Percentiles rank a stretch among this genome's conserved stretches.
Conservation (phyloP, 2,888 invertebrate genomes). For the Hypena proboscidalis region DNA sequence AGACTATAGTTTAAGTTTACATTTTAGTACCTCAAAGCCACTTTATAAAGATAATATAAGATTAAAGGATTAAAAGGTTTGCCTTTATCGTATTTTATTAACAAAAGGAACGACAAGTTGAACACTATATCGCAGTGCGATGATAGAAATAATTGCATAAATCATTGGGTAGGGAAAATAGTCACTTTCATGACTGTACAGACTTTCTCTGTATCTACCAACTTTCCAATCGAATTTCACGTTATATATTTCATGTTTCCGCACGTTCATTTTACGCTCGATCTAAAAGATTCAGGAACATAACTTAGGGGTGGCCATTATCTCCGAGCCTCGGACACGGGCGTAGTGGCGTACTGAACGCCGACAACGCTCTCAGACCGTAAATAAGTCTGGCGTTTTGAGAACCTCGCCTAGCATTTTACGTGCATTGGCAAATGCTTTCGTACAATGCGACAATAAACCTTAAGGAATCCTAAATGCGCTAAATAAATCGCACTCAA, state of each 20-base stretch:
- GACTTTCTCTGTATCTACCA: not conserved
- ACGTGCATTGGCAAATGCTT: conserved; percentile 84
- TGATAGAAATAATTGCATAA: too few species aligned
- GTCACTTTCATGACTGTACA: too few species aligned
- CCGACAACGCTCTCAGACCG: conserved; percentile 58
- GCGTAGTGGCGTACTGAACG: conserved; percentile 39
- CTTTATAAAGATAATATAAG: too few species aligned
- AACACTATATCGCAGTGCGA: too few species aligned
- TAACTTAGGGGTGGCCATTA: conserved; percentile 47
- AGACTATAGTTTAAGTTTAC: too few species aligned
- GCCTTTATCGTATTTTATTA: too few species aligned
- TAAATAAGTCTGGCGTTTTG: conserved; percentile 82
- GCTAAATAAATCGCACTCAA: conserved; percentile 59
- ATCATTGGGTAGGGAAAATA: too few species aligned
- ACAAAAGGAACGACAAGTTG: too few species aligned
- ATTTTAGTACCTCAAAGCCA: too few species aligned
- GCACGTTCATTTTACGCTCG: conserved; percentile 20
- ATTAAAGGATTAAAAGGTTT: too few species aligned
- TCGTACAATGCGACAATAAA: conserved; percentile 81
- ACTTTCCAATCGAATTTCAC: conserved; percentile 15
- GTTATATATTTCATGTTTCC: conserved; percentile 5
- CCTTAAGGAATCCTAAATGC: conserved; percentile 64
- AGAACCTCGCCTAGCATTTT: conserved; percentile 80
- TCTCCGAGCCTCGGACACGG: conserved; percentile 41
- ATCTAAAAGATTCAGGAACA: conserved; percentile 34